phyloP scores from a whole-genome alignment of 2,797 vertebrate genomes.

The Lepilemur ruficaudatus region DNA sequence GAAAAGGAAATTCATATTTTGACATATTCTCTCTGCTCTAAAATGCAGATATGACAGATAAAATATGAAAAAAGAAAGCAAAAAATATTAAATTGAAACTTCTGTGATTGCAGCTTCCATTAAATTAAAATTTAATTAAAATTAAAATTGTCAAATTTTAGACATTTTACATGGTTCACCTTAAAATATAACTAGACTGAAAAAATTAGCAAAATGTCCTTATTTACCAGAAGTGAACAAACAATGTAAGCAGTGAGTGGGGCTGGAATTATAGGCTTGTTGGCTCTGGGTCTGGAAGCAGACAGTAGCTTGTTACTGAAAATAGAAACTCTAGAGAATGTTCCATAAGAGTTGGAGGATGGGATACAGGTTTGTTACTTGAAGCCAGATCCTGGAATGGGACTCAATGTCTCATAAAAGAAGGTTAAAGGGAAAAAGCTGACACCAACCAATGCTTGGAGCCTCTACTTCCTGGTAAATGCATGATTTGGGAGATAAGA shows the following conservation, averaged over 20 bases:
- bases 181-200: not conserved
- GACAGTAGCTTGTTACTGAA: not conserved
- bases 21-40: not conserved
- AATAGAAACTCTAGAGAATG: not conserved
- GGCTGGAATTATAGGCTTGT: not conserved
- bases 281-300: not conserved
- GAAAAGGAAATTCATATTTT: constrained; percentile 3
- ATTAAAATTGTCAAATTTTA: not conserved
- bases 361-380: not conserved
- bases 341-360: not conserved
- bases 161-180: not conserved
- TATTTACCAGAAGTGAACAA: not conserved
- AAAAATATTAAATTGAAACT: not conserved
- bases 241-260: not conserved
- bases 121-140: not conserved
- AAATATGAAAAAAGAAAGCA: not conserved
- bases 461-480: not conserved
- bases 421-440: not conserved
- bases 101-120: not conserved
- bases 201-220: not conserved
- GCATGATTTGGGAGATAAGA: not conserved
- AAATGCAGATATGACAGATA: not conserved
- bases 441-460: not conserved
- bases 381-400: not conserved
- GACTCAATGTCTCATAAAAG: not conserved